These are phyloP conservation scores for Oreochromis niloticus DNA, from an alignment of 2,113 vertebrate species.

Conservation along the genomic window DNA sequence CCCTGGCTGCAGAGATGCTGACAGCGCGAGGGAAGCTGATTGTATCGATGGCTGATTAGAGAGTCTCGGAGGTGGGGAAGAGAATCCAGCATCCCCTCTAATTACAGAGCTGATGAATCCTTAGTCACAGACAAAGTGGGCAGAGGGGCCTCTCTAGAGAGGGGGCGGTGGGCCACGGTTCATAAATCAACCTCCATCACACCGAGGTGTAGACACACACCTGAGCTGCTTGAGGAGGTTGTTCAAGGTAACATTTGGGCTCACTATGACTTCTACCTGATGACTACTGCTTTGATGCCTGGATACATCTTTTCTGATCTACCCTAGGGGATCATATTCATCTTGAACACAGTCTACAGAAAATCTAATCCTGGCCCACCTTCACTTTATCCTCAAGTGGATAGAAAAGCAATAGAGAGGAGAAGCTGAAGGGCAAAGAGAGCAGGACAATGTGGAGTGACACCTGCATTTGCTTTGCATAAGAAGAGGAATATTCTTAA, in stretches of 20 bases:
- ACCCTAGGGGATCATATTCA: background rate
- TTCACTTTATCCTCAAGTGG: background rate
- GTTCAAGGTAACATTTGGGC: background rate
- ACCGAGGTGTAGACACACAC: background rate
- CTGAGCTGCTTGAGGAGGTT: background rate
- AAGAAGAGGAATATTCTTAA: background rate
- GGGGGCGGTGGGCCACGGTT: background rate
- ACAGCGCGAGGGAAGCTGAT: conserved; percentile 16
- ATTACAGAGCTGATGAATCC: conserved; percentile 65
- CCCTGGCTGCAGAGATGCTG: conserved; percentile 26
- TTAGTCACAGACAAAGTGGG: conserved; percentile 15
- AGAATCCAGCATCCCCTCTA: conserved; percentile 38
- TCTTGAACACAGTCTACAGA: background rate
- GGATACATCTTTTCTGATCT: background rate
- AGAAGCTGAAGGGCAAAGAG: background rate
- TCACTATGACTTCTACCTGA: background rate
- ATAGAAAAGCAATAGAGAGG: conserved; percentile 2
- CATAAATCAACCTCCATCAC: conserved; percentile 39
- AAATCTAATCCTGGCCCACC: conserved; percentile 21
- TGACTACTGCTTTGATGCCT: background rate
- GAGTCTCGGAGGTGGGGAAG: conserved; percentile 4
- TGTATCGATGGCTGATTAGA: conserved; percentile 33
- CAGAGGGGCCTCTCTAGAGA: conserved; percentile 3
- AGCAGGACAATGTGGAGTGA: background rate
- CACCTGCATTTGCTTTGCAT: background rate